A percentile compares a stretch with the other conserved stretches of the same genome.
Evolutionary conservation across 1,140 invertebrate genomes (phyloP).

Genomic region (Bactericera cockerelli): DNA sequence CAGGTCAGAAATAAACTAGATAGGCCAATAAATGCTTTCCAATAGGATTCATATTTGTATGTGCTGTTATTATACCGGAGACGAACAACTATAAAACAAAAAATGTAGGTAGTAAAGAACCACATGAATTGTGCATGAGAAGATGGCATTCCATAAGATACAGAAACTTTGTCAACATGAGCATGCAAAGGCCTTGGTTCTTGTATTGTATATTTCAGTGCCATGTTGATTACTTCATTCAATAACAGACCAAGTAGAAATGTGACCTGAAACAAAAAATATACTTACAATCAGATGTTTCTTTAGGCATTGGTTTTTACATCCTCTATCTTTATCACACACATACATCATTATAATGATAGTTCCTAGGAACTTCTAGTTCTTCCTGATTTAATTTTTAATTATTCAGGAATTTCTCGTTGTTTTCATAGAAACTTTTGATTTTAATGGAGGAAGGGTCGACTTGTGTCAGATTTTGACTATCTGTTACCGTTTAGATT

Average conservation of each 20-base stretch:
- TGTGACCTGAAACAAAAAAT: constrained; percentile 47
- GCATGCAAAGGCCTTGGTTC: constrained; percentile 58
- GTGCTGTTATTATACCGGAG: constrained; percentile 25
- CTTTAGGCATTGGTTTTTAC: no score
- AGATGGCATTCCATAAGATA: constrained; percentile 89
- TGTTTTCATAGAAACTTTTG: no score
- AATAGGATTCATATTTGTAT: constrained; percentile 24
- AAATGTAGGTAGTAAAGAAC: constrained; percentile 76
- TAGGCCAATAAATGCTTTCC: constrained; percentile 47
- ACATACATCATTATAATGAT: no score
- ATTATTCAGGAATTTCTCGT: no score
- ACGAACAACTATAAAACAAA: constrained; percentile 77
- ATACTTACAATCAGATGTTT: no score
- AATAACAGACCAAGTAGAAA: constrained; percentile 65
- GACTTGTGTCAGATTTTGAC: no score
- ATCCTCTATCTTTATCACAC: no score
- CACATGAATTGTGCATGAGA: constrained; percentile 84
- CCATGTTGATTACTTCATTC: constrained; percentile 65
- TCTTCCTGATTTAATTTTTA: no score
- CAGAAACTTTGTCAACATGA: constrained; percentile 40
- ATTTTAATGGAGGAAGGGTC: no score
- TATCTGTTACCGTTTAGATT: no score
- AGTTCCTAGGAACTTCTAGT: no score
- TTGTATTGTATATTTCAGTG: constrained; percentile 66
- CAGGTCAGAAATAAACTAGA: constrained; percentile 41